phyloP scores from a whole-genome alignment of 1,140 invertebrate species.

The Panagrolaimus sp. region DNA sequence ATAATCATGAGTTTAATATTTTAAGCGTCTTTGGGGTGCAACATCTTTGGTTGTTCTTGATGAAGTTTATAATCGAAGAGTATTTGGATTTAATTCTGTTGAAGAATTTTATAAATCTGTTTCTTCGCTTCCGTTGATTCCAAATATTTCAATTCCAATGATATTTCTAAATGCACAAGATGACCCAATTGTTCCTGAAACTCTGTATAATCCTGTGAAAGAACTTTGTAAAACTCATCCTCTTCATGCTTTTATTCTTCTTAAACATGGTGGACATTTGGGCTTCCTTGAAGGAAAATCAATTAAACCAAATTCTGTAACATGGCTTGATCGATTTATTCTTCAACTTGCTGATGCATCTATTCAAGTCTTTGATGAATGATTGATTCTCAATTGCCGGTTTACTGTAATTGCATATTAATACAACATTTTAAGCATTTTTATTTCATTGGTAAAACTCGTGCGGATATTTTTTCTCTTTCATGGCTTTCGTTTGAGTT shows the following conservation, averaged over 20 bases:
- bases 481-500: too few species aligned
- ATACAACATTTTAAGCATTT: too few species aligned
- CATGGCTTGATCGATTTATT: slow-evolving; percentile 79
- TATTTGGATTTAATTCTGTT: slow-evolving; percentile 71
- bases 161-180: slow-evolving; percentile 80
- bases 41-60: slow-evolving; percentile 79
- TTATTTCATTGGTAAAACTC: too few species aligned
- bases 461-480: too few species aligned
- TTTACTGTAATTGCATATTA: too few species aligned
- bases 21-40: slow-evolving; percentile 72
- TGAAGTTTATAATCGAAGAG: slow-evolving; percentile 75
- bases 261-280: slow-evolving; percentile 82
- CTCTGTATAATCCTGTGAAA: slow-evolving; percentile 69
- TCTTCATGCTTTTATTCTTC: slow-evolving; percentile 71
- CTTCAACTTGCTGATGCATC: slow-evolving; percentile 63
- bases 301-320: slow-evolving; percentile 76
- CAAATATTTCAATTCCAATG: slow-evolving; percentile 68
- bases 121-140: slow-evolving; percentile 66
- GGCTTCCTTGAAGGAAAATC: slow-evolving; percentile 81
- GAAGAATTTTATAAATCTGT: slow-evolving; percentile 71
- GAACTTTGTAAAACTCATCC: slow-evolving; percentile 66
- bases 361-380: slow-evolving; percentile 26
- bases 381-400: too few species aligned
- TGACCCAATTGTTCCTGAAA: slow-evolving; percentile 78
- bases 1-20: slow-evolving; percentile 35